phyloP scores from a whole-genome alignment of 64 coral and sea anemone genomes.

The Astreopora myriophthalma region DNA sequence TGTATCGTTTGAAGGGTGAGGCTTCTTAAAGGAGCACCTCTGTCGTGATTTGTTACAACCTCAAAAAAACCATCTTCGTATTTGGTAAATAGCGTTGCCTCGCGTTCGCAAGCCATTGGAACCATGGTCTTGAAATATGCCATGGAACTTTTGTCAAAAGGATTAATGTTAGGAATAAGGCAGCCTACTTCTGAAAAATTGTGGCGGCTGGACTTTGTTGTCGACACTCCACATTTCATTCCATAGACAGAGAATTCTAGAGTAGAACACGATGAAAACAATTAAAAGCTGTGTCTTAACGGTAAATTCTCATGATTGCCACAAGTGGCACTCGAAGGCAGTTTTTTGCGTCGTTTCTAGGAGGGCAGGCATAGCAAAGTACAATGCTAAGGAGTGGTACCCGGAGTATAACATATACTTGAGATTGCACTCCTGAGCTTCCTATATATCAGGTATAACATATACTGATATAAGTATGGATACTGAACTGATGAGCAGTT shows the following conservation, averaged over 20 bases:
- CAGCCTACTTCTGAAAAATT: constrained; percentile 35
- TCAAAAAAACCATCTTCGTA: constrained; percentile 40
- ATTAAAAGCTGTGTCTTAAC: background rate
- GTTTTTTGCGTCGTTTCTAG: too few species aligned
- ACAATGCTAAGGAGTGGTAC: too few species aligned
- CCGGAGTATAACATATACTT: too few species aligned
- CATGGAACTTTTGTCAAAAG: constrained; percentile 56
- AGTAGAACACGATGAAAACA: background rate
- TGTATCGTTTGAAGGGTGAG: constrained; percentile 20
- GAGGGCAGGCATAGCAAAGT: too few species aligned
- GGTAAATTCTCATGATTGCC: too few species aligned
- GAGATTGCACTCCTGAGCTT: too few species aligned
- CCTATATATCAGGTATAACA: too few species aligned
- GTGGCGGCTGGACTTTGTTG: background rate
- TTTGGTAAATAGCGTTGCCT: constrained; percentile 38
- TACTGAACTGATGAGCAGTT: too few species aligned
- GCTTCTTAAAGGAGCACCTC: constrained; percentile 29
- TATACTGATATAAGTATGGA: too few species aligned
- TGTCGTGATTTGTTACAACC: constrained; percentile 1
- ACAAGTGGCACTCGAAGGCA: too few species aligned
- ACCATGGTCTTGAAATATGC: constrained; percentile 26
- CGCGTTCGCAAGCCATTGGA: constrained; percentile 27
- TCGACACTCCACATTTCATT: background rate
- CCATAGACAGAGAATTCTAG: background rate
- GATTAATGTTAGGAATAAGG: constrained; percentile 51